Conservation (phyloP, 2,888 invertebrate species). For the Sesia bembeciformis region DNA sequence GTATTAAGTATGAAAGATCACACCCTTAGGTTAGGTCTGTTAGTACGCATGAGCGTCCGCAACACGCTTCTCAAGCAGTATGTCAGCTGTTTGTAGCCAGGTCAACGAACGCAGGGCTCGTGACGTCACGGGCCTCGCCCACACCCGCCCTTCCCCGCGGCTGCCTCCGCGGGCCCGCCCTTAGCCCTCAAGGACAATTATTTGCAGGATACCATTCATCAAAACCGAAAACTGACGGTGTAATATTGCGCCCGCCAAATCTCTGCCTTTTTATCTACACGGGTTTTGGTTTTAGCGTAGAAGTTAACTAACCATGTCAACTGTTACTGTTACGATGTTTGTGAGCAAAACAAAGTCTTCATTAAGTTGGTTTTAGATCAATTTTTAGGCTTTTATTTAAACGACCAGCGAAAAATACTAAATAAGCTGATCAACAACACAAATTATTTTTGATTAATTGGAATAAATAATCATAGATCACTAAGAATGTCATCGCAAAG, state of each 20-base stretch:
- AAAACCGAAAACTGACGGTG: constrained; percentile 15
- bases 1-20: neutral
- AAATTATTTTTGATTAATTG: too few species aligned
- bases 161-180: constrained; percentile 13
- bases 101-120: constrained; percentile 49
- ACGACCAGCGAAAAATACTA: too few species aligned
- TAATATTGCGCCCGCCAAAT: constrained; percentile 6
- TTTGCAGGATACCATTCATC: constrained; percentile 61
- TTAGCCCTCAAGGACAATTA: constrained; percentile 42
- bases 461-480: too few species aligned
- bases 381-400: too few species aligned
- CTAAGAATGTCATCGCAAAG: too few species aligned
- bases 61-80: neutral
- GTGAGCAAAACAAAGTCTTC: too few species aligned
- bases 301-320: too few species aligned
- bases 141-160: constrained; percentile 9
- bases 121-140: constrained; percentile 56
- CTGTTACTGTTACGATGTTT: too few species aligned
- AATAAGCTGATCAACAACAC: too few species aligned
- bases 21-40: neutral
- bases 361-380: too few species aligned
- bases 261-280: constrained; percentile 1
- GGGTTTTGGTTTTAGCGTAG: neutral
- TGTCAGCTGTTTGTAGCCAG: constrained; percentile 47
- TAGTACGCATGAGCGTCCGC: neutral